Evolutionary conservation across 2,113 vertebrate species (phyloP).

Genomic region (Thunnus maccoyii): DNA sequence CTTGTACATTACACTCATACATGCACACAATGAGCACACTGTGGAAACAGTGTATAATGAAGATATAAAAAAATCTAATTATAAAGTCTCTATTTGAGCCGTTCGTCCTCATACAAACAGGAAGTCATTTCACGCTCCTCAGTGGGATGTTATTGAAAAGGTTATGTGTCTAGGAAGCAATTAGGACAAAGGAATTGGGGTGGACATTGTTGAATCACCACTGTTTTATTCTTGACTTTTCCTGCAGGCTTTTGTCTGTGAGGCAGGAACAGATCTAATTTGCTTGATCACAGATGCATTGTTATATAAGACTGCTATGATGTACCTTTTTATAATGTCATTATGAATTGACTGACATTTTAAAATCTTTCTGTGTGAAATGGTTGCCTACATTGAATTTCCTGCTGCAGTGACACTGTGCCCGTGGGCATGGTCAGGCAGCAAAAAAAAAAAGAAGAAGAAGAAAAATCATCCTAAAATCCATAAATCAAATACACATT

Average conservation of each 20-base stretch:
- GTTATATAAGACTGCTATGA: neutral
- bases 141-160: neutral
- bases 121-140: constrained; percentile 42
- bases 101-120: constrained; percentile 24
- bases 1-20: neutral
- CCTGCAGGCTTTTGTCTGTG: neutral
- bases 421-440: neutral
- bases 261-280: neutral
- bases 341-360: neutral
- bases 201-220: constrained; percentile 9
- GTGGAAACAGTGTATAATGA: neutral
- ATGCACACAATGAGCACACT: neutral
- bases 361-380: neutral
- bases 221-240: constrained; percentile 22
- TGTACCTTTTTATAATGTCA: neutral
- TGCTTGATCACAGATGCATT: neutral
- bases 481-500: neutral
- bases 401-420: neutral
- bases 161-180: constrained; percentile 19
- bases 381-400: neutral
- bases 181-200: constrained; percentile 6
- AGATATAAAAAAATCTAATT: neutral
- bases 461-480: constrained; percentile 6
- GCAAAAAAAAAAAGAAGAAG: neutral
- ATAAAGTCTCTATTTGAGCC: constrained; percentile 5